These are phyloP conservation scores for Polyommatus icarus DNA, from an alignment of 2,888 invertebrate genomes.

Conservation along the genomic window DNA sequence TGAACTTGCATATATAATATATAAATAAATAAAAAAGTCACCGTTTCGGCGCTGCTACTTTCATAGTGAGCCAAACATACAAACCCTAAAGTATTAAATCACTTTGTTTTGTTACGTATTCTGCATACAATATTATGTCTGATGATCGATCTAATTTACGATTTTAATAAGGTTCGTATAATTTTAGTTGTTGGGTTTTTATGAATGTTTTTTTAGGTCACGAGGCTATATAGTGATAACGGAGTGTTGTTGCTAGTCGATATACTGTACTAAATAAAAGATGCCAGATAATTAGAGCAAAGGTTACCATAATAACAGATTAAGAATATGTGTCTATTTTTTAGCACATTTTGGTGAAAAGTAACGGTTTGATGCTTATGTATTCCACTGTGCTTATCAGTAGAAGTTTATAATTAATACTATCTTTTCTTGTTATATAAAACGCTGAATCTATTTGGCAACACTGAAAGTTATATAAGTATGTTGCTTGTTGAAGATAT, in stretches of 20 bases:
- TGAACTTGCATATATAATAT: too few relatives aligned
- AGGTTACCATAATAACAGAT: conserved; percentile 76
- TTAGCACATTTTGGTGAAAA: background rate
- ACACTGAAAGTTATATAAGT: background rate
- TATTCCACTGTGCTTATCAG: background rate
- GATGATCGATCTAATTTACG: background rate
- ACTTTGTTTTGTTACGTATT: too few relatives aligned
- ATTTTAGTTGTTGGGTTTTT: conserved; percentile 34
- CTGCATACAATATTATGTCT: background rate
- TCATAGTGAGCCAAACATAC: too few relatives aligned
- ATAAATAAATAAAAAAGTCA: too few relatives aligned
- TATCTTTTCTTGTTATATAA: background rate
- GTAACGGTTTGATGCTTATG: background rate
- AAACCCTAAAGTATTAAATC: too few relatives aligned
- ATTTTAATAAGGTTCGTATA: background rate
- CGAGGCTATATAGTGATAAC: conserved; percentile 72
- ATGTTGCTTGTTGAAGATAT: background rate
- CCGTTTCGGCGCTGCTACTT: too few relatives aligned
- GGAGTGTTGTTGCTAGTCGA: conserved; percentile 65
- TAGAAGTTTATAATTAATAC: background rate
- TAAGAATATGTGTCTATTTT: conserved; percentile 46
- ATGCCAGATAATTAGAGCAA: conserved; percentile 68
- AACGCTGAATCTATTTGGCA: background rate
- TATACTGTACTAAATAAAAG: conserved; percentile 67
- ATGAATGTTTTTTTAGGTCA: conserved; percentile 69